phyloP scores from a whole-genome alignment of 2,888 invertebrate genomes.

The Ypsolopha sequella region DNA sequence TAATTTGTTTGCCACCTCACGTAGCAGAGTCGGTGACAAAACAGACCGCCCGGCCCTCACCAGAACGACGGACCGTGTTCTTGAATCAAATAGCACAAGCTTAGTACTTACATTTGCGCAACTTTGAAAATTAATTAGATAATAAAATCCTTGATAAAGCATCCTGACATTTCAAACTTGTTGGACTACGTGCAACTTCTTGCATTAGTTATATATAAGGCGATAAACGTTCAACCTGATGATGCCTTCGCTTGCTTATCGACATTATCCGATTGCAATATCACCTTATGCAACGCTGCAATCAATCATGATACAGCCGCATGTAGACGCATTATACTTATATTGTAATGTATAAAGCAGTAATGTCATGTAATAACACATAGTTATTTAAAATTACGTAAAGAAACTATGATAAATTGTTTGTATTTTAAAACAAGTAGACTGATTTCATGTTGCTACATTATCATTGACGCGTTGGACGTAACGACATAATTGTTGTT shows the following conservation, averaged over 20 bases:
- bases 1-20: constrained; percentile 42
- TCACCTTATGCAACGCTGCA: background rate
- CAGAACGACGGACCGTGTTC: constrained; percentile 20
- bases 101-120: constrained; percentile 32
- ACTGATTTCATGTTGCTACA: no score
- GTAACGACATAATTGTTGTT: no score
- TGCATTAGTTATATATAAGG: background rate
- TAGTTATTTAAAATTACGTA: constrained; percentile 1
- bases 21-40: constrained; percentile 39
- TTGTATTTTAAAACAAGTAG: no score
- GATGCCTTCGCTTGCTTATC: background rate
- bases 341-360: background rate
- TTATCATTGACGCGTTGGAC: no score
- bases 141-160: background rate
- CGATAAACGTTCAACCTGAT: background rate
- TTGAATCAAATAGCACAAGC: no score
- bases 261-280: no score
- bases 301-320: background rate
- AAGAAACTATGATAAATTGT: background rate
- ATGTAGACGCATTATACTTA: background rate
- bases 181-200: background rate
- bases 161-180: background rate
- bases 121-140: constrained; percentile 8
- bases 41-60: constrained; percentile 27
- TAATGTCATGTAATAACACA: background rate